These are phyloP conservation scores for Trachemys scripta DNA, from an alignment of 2,113 vertebrate genomes.

Conservation along the genomic window DNA sequence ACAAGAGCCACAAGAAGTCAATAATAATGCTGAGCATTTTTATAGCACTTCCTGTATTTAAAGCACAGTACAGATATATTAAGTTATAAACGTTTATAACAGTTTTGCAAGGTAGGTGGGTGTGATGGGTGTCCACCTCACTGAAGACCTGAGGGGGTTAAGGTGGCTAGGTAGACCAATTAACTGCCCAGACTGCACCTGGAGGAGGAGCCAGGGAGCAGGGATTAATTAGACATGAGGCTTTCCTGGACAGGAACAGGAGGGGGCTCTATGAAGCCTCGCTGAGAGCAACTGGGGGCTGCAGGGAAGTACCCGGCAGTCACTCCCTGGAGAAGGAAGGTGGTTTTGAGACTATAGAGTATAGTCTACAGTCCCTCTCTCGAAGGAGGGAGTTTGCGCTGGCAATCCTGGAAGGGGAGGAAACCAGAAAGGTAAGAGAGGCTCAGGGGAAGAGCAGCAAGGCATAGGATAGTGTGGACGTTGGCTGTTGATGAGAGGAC, in stretches of 20 bases:
- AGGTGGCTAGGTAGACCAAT: neutral
- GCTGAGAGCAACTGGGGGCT: neutral
- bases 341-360: neutral
- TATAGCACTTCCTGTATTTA: neutral
- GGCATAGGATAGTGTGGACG: neutral
- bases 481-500: neutral
- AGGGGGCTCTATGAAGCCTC: neutral
- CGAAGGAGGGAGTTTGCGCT: neutral
- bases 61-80: rapidly evolving
- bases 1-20: neutral
- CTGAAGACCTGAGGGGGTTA: neutral
- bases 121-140: no score
- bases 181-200: no score
- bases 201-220: neutral
- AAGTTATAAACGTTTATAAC: neutral
- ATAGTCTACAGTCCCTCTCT: neutral
- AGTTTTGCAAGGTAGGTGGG: neutral
- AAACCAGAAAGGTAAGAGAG: neutral
- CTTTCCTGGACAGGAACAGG: neutral
- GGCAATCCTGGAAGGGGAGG: neutral
- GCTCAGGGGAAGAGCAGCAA: neutral
- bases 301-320: neutral
- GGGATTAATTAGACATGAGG: neutral
- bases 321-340: neutral
- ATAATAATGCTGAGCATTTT: neutral